Evolutionary conservation across 1,140 invertebrate genomes (phyloP), one percentile per base, ranked within the genome.

Genomic region (Polypedilum vanderplanki): DNA sequence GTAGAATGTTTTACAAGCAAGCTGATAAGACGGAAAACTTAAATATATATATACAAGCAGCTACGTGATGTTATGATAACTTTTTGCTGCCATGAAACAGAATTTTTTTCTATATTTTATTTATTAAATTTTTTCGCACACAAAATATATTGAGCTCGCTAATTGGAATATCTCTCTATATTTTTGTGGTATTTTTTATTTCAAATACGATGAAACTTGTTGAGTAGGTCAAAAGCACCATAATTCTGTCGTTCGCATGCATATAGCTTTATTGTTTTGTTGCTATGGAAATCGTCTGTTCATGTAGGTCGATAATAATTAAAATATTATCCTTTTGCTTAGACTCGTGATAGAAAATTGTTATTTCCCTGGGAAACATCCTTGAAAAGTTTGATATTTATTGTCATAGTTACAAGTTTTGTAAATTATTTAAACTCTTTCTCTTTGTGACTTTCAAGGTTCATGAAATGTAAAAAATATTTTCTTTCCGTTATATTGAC

Each of bases 151-250:
- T 5, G 24, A 33, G 24, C 24, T 33, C 5, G 24, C 24, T 33
- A 33, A 33, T 57, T 57, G 12, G 46, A 57, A n/a, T 15, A 57
- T 12, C 9, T 57, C 15, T 57, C 46, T 57, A 4, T 4, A 15
- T 15, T 46, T 46, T 46, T 57, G n/a, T 57, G 46, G 46, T 57
- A 15, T 57, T n/a, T n/a, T 33, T 33, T 33, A 33, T 33, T 33
- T 57, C 9, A 57, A 57, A n/a, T 57, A 57, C 46, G 10, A n/a
- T 57, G n/a, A 12, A 57, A 57, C 46, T 57, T 57, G 46, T 57
- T 57, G 46, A 57, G 46, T 57, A 57, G 46, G 46, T 57, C 46
- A 57, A 57, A 57, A 57, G 46, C 46, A 57, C 46, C 46, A 57
- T 57, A 57, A n/a, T 57, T 46, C 24, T 33, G 2, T 33, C 24